Evolutionary conservation across 2,113 vertebrate genomes (phyloP), one percentile per base, ranked within the genome.

Genomic region (Pitta sordida): DNA sequence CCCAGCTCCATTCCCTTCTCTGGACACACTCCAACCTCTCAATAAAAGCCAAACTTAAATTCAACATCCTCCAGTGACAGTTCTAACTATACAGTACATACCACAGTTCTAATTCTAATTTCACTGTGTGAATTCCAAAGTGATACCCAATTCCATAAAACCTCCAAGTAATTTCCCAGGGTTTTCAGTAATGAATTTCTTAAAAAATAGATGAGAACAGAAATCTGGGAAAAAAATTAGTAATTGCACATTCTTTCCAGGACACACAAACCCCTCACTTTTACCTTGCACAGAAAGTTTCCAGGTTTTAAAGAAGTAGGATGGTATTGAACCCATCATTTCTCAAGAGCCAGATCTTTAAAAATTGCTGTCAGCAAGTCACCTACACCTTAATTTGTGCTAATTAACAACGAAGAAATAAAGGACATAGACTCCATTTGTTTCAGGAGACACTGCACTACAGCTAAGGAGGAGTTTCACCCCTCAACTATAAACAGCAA

Each of bases 161-260:
- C 51, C 9, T 39, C 77, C 65, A n/a, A n/a, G n/a, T n/a, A n/a
- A n/a, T n/a, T n/a, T n/a, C 78, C 46, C 1, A 0, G 46, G 74
- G 36, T 29, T 76, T 17, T 85, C 46, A 80, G 51, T 65, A 87
- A 89, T 81, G 39, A 93, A 88, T 74, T 91, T 24, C 56, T 88
- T 77, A 59, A 95, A 85, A 92, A 95, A 82, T 5, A 73, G 36
- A 55, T 65, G 49, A 85, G 67, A 44, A 93, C 36, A 78, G 74
- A 49, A 94, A 84, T 43, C 36, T 60, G 7, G 36, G 36, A 43
- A 80, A 90, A 92, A 58, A 30, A 27, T 5, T 46, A 36, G 11
- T 73, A 85, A 76, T 32, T 53, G 32, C 13, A 62, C 27, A 0
- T 53, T 64, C 41, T 82, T 71, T 91, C 62, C 83, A 73, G 77